phyloP scores from a whole-genome alignment of 2,888 invertebrate genomes.

The Choristoneura rosaceana region DNA sequence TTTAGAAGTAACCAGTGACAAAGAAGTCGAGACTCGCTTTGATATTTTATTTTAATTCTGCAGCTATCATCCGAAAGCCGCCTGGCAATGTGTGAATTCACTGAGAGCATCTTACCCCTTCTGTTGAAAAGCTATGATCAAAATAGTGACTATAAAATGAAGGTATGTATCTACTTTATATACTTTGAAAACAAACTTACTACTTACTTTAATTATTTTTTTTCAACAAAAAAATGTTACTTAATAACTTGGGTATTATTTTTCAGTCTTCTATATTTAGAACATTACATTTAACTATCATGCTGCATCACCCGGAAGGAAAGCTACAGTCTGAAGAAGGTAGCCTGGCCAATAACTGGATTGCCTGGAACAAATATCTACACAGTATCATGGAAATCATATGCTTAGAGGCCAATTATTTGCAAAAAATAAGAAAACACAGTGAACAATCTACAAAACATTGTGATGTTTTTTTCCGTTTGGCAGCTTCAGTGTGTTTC shows the following conservation, averaged over 20 bases:
- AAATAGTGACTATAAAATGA: slow-evolving; percentile 74
- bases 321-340: slow-evolving; percentile 59
- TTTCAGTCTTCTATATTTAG: slow-evolving; percentile 71
- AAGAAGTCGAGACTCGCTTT: no score
- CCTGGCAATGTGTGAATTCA: slow-evolving; percentile 80
- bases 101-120: slow-evolving; percentile 73
- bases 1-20: no score
- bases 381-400: slow-evolving; percentile 71
- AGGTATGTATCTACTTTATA: slow-evolving; percentile 58
- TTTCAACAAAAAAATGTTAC: not conserved
- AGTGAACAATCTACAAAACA: slow-evolving; percentile 54
- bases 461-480: slow-evolving; percentile 59
- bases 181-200: not conserved
- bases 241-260: not conserved
- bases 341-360: slow-evolving; percentile 69
- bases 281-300: slow-evolving; percentile 62
- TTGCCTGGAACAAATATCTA: slow-evolving; percentile 69
- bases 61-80: slow-evolving; percentile 82
- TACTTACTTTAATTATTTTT: no score
- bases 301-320: slow-evolving; percentile 74
- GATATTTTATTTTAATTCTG: slow-evolving; percentile 45
- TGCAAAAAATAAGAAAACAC: slow-evolving; percentile 65
- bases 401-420: slow-evolving; percentile 63
- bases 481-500: slow-evolving; percentile 71
- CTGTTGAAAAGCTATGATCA: slow-evolving; percentile 78